Base-by-base conservation (phyloP, 2,888 invertebrate species). In the Orthonevra nobilis region DNA sequence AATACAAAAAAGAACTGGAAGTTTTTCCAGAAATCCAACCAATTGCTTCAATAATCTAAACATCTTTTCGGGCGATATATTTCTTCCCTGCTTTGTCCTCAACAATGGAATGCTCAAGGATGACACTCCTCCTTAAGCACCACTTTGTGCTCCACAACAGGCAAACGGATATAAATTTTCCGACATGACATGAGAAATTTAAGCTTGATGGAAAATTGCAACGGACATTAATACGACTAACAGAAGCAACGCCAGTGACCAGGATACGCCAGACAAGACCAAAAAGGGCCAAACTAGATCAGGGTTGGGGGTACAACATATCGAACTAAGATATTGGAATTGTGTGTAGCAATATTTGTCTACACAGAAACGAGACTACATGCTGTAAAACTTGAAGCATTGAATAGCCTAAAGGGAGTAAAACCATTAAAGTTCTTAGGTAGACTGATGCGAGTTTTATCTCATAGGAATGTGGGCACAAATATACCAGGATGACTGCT, bases 211-310 rank as follows among this genome's bases (percentile, higher is more conserved):
- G 81, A 70, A 81, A 82, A 77, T 81, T 68, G 73, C 54, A 81
- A 81, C 73, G 52, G 48, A 81, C 81, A 82, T 82, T 82, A 82
- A 82, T 81, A 81, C 81, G 69, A 61, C 75, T 77, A 69, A 81
- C 81, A 73, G 81, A 81, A 50, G 42, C 69, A 28, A 28, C 42
- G 42, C 28, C 54, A 44, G 40, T 64, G 64, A 42, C 64, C 64
- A 44, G 30, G 34, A n/a, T 10, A n/a, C 3, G 12, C 20, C 19
- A 40, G 17, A 17, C 23, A 19, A 20, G n/a, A 38, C 14, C 26
- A n/a, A n/a, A n/a, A n/a, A n/a, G n/a, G n/a, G n/a, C n/a, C n/a
- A n/a, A n/a, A n/a, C 28, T 32, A 61, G 36, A 34, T 12, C 23
- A 46, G 14, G n/a, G 58, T 63, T 48, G 50, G 32, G 32, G 19